Percentiles rank a stretch among this genome's conserved stretches.
phyloP scores from a whole-genome alignment of 2,113 vertebrate species.

The Lampris incognitus region DNA sequence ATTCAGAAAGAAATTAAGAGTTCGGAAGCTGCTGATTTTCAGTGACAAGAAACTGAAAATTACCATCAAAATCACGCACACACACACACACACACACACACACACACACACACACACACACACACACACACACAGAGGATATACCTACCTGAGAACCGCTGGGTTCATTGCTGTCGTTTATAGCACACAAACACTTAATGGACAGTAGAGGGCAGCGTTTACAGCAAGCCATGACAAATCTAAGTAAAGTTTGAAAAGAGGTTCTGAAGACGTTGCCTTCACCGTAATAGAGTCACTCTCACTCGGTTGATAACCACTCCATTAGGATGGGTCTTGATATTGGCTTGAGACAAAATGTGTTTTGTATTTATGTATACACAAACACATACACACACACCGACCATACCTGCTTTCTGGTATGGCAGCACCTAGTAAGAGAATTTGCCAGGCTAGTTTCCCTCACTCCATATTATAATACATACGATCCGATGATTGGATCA shows the following conservation, averaged over 20 bases:
- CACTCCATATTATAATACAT: neutral
- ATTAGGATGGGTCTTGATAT: conserved; percentile 15
- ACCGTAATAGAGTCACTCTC: conserved; percentile 5
- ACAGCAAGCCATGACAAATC: conserved; percentile 30
- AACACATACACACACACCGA: conserved; percentile 3
- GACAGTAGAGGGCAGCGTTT: conserved; percentile 76
- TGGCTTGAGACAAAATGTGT: conserved; percentile 7
- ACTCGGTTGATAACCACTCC: neutral
- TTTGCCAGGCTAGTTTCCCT: neutral
- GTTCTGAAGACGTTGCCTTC: neutral
- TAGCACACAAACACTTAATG: conserved; percentile 41
- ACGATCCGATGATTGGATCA: neutral
- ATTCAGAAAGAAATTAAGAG: neutral
- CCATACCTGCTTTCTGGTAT: conserved; percentile 13
- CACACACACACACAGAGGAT: neutral
- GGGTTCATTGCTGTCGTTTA: conserved; percentile 18
- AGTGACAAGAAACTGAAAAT: neutral
- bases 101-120: too few species aligned
- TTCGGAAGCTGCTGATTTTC: neutral
- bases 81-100: conserved; percentile 1
- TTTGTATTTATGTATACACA: conserved; percentile 17
- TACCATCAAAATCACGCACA: neutral
- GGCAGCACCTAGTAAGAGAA: conserved; percentile 4
- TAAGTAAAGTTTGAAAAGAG: conserved; percentile 10
- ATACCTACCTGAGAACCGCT: conserved; percentile 14